Evolutionary conservation across 2,113 vertebrate species (phyloP), one percentile per base, ranked within the genome.

Genomic region (Eurystomus gularis): DNA sequence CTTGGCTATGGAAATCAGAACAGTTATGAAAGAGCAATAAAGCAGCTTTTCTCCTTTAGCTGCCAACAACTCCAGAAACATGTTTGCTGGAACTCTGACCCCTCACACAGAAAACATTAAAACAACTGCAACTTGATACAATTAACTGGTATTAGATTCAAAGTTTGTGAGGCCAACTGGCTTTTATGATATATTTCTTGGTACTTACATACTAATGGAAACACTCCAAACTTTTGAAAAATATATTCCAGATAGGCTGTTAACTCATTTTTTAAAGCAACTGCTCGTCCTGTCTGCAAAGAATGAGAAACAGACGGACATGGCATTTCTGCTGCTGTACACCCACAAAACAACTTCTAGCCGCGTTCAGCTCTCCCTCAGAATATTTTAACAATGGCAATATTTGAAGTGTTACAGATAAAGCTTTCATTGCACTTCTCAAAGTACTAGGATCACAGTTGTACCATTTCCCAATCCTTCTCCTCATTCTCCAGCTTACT

Each of bases 21-120:
- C 82, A 88, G 94, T 95, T 97, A 95, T 65, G 94, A 94, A 97
- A 92, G 87, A 95, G 85, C 93, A 90, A 95, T 94, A 96, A 95
- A 97, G 84, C 95, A 94, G 89, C 87, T 65, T 79, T 70, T 88
- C 91, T 92, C 88, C 75, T 81, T 52, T 48, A 68, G 82, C 88
- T 97, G 97, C 94, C 96, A 96, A 84, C 93, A 93, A 20, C 91
- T 96, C 95, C 94, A 97, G 94, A 93, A 94, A 96, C 91, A 93
- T 94, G 95, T 96, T 97, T 96, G 95, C 79, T 94, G 88, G 94
- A 97, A 95, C 96, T 88, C 88, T 94, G 94, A 97, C 97, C 93
- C 82, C 86, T 96, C 92, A 94, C 90, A 95, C 17, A 96, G 85
- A 96, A 95, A 96, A 96, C 95, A 94, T 79, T 97, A 93, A 92